Evolutionary conservation across 2,888 invertebrate genomes (phyloP), one percentile per base, ranked within the genome.

Genomic region (Caenorhabditis virilis): DNA sequence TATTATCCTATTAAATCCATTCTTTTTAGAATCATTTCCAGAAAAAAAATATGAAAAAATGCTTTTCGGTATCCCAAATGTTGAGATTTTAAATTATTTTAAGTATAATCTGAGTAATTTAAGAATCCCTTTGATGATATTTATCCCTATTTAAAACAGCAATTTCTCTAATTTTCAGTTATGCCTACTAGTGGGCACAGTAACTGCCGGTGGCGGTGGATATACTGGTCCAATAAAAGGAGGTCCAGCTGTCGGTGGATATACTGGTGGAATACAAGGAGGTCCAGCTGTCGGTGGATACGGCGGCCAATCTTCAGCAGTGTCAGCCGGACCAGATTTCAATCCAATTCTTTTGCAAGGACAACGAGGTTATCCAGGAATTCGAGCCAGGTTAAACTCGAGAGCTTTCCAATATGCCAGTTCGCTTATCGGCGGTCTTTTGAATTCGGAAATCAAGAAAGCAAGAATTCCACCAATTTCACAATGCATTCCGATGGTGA

Each of bases 381-480:
- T 80, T 45, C 72, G 78, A 26, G 80, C 78, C 9, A 55, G 78
- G n/a, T 35, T 80, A 52, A 80, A 80, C 42, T 52, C 63, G 15
- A 54, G 79, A n/a, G 70, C 74, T 6, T 80, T 80, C 69, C 80
- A 80, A 62, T 80, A 80, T 59, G 76, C 76, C 2, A 66, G 64
- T 41, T 60, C 69, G 11, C 41, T 80, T 4, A 61, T 78, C 11
- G 77, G 71, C 39, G 74, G 72, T 25, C 57, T 80, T 15, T 51
- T 80, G 26, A 76, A 74, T 49, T 48, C 66, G 23, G 72, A 78
- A 53, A 80, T 80, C 59, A 73, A 75, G 38, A 68, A 69, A 42
- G 77, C 79, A 25, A 43, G 79, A n/a, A 68, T 80, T 16, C 79
- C 79, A 11, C 74, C 78, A 23, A 80, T 80, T 55, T 60, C 68